Conservation (phyloP, 2,113 vertebrate genomes). For the Castor canadensis region DNA sequence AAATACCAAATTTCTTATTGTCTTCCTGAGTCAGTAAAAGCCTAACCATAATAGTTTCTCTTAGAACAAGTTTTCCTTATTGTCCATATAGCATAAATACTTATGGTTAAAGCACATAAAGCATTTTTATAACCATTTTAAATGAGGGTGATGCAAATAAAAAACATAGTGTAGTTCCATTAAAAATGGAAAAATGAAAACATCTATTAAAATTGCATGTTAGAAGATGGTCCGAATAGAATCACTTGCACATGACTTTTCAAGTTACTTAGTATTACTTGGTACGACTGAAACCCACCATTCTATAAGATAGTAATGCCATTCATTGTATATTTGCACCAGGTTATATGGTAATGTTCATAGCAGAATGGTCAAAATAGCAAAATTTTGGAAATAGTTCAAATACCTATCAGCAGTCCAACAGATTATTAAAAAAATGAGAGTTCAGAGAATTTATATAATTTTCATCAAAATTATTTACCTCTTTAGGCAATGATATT, state of each 20-base stretch:
- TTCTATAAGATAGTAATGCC: rapidly evolving
- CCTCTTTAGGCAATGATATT: not conserved
- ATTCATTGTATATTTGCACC: not conserved
- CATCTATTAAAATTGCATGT: not conserved
- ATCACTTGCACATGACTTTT: not conserved
- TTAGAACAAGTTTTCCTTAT: not conserved
- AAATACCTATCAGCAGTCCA: too few relatives aligned
- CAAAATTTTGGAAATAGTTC: not conserved
- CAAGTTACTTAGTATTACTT: not conserved
- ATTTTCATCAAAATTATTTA: not conserved
- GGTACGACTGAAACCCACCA: not conserved
- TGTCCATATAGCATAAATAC: not conserved
- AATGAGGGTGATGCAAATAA: not conserved
- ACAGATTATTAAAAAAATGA: not conserved
- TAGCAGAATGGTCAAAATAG: not conserved
- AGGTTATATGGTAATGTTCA: not conserved
- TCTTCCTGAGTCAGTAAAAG: not conserved
- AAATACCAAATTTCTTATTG: not conserved
- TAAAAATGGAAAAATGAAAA: not conserved
- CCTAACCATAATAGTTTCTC: not conserved
- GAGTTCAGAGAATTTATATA: not conserved
- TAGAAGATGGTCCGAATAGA: not conserved
- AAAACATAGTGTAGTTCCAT: not conserved
- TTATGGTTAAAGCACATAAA: not conserved
- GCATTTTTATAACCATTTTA: not conserved